Base-by-base conservation (phyloP, 2,113 vertebrate species). In the Amblyopsis rosae region DNA sequence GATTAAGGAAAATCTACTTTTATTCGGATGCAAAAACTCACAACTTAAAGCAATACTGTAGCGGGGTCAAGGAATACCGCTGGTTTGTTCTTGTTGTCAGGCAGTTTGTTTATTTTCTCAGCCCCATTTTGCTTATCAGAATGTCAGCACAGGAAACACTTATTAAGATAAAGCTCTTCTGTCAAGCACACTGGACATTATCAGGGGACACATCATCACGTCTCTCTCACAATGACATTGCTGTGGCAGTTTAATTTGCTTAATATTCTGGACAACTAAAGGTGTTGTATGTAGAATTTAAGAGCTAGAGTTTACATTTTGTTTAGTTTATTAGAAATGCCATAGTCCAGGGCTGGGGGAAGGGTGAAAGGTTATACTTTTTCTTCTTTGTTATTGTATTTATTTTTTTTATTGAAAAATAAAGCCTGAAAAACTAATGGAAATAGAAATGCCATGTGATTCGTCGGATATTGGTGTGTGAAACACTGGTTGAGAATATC, bases 21-120 rank as follows among this genome's bases (percentile, higher is more conserved):
- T 91, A 92, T 92, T 92, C 87, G 79, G 89, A 91, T 90, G 89
- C 89, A 91, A 91, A 92, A 90, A 85, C 83, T 80, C 85, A 89
- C 87, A 90, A 90, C 83, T 87, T 76, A 91, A 90, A 90, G 89
- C 89, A 33, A 82, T 87, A 89, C 87, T 87, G 77, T 86, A 87
- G 87, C 85, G 86, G 84, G 86, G 80, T 73, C 81, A 79, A 82
- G 82, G 67, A 88, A 88, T 84, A 87, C 85, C 89, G 88, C 88
- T 89, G 90, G 86, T 88, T 82, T 75, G 62, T 85, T 85, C 81
- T 77, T 73, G 12, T 47, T 75, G 71, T 83, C 65, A 73, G 59
- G 74, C 79, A 77, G 67, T 75, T 78, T 79, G 71, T 62, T 69
- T 74, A 57, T 79, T 75, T 74, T 46, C 0, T 78, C 65, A 49